A percentile compares a stretch with the other conserved stretches of the same genome.
Evolutionary conservation across 2,888 invertebrate species (phyloP).

Genomic region (Myopa tessellatipennis): DNA sequence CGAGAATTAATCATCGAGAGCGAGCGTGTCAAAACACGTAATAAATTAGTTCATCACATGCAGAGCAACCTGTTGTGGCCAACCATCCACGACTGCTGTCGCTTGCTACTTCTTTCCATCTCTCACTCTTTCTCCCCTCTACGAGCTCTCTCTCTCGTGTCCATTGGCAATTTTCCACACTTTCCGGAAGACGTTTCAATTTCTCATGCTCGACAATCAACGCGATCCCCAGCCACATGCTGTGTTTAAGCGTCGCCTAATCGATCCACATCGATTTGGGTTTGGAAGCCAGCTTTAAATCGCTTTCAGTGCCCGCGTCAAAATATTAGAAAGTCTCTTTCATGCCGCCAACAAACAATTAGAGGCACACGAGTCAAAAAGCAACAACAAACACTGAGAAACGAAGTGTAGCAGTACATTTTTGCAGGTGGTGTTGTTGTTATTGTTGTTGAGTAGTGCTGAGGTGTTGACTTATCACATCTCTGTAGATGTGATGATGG

Average conservation of each 20-base stretch:
- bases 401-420: no score
- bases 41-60: slow-evolving; percentile 38
- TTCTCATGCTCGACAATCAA: slow-evolving; percentile 51
- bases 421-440: no score
- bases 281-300: slow-evolving; percentile 18
- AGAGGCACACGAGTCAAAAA: background rate
- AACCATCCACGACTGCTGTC: no score
- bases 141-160: background rate
- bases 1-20: slow-evolving; percentile 22
- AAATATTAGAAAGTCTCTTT: slow-evolving; percentile 47
- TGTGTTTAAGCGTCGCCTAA: slow-evolving; percentile 43
- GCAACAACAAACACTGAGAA: background rate
- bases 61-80: background rate
- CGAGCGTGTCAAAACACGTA: slow-evolving; percentile 23
- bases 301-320: slow-evolving; percentile 33
- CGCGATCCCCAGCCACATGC: slow-evolving; percentile 51
- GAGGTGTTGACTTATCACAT: no score
- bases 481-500: no score
- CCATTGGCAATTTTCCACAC: slow-evolving; percentile 40
- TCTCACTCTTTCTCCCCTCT: background rate
- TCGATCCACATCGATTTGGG: slow-evolving; percentile 44
- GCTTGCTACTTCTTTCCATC: background rate
- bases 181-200: slow-evolving; percentile 46
- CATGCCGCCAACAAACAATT: slow-evolving; percentile 24
- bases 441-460: no score